Percentiles rank a stretch among this genome's conserved stretches.
Conservation (phyloP, 2,113 vertebrate species). For the Cynocephalus volans region DNA sequence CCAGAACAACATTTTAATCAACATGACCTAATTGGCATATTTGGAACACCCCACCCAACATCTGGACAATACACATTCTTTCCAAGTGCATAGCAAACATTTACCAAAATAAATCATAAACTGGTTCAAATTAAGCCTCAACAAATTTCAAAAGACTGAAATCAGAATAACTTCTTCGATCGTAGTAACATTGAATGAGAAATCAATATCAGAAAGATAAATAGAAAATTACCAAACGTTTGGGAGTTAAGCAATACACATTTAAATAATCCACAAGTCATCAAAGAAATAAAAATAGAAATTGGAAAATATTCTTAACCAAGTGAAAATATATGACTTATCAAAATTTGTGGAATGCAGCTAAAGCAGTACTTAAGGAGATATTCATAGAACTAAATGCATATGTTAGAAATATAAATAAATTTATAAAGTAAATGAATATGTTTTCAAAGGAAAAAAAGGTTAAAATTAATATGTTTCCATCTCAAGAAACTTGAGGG, state of each 20-base stretch:
- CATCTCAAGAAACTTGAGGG: slow-evolving; percentile 1
- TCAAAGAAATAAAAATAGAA: slow-evolving; percentile 44
- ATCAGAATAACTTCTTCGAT: slow-evolving; percentile 36
- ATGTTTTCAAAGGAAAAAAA: not conserved
- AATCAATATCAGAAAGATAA: slow-evolving; percentile 34
- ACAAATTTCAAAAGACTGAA: slow-evolving; percentile 45
- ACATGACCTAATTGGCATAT: not conserved
- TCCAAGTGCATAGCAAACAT: not conserved
- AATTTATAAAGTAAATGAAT: not conserved
- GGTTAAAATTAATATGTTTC: not conserved
- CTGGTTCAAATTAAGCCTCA: not conserved
- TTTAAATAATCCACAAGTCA: slow-evolving; percentile 43
- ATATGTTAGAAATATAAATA: slow-evolving; percentile 10
- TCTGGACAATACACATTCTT: not conserved
- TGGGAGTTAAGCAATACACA: slow-evolving; percentile 31
- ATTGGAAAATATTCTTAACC: not conserved
- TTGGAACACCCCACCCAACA: not conserved
- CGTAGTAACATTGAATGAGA: not conserved
- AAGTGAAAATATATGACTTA: slow-evolving; percentile 4
- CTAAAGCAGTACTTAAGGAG: not conserved
- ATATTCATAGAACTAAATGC: slow-evolving; percentile 20
- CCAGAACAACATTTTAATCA: not conserved
- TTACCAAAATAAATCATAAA: slow-evolving; percentile 53
- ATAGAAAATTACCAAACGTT: slow-evolving; percentile 40
- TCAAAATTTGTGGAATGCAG: not conserved